phyloP scores from a whole-genome alignment of 2,888 invertebrate genomes.

The Rhimphoctona megacephalus region DNA sequence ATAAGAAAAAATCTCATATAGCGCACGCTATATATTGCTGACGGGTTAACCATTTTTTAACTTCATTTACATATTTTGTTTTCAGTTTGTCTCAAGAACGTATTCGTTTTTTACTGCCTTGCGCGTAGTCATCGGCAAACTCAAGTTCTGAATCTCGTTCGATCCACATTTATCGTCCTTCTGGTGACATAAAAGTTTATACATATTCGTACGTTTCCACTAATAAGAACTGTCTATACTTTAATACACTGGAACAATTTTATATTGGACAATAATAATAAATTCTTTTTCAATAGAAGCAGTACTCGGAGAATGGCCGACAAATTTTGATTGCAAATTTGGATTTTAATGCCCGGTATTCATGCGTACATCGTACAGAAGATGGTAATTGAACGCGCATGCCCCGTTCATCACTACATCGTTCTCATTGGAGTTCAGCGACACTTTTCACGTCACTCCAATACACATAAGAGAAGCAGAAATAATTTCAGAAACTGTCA shows the following conservation, averaged over 20 bases:
- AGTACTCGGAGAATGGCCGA: no score
- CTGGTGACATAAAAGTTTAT: background rate
- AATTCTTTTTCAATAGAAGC: no score
- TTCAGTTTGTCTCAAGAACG: slow-evolving; percentile 58
- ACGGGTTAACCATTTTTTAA: no score
- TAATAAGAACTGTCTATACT: no score
- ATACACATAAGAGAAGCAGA: background rate
- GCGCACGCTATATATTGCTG: no score
- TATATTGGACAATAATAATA: no score
- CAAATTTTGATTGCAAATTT: background rate
- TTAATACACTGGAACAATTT: no score
- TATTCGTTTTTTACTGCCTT: slow-evolving; percentile 61
- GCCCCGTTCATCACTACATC: background rate
- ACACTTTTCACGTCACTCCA: background rate
- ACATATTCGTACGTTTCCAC: background rate
- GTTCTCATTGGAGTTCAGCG: slow-evolving; percentile 8
- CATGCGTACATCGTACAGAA: background rate
- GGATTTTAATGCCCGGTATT: background rate
- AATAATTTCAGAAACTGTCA: background rate
- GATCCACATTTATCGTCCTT: background rate
- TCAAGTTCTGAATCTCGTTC: background rate
- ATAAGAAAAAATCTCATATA: no score
- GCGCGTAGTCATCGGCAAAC: slow-evolving; percentile 49
- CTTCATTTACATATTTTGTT: background rate
- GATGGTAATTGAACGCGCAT: background rate